Conservation (phyloP, 1,140 invertebrate genomes). For the Antheraea pernyi region DNA sequence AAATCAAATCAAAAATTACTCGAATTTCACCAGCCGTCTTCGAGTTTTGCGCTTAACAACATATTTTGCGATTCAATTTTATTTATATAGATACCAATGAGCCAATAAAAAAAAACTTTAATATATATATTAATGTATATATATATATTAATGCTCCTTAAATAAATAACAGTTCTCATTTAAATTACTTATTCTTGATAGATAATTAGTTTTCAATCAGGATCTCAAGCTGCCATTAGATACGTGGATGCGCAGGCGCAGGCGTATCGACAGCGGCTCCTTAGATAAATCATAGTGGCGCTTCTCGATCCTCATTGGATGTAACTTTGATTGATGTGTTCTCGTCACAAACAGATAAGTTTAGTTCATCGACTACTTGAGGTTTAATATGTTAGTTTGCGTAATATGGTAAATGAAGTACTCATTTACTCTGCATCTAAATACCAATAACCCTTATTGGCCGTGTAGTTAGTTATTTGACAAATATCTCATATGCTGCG, state of each 20-base stretch:
- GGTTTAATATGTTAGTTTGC: slow-evolving; percentile 16
- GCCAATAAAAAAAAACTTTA: no score
- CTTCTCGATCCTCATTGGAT: slow-evolving; percentile 62
- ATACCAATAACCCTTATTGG: no score
- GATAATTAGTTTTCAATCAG: slow-evolving; percentile 24
- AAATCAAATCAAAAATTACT: no score
- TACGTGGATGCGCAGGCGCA: slow-evolving; percentile 30
- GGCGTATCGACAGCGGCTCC: slow-evolving; percentile 17
- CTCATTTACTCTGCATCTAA: neutral
- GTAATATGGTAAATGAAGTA: slow-evolving; percentile 34
- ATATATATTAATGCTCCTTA: no score
- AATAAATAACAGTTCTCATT: slow-evolving; percentile 13
- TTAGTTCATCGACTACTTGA: slow-evolving; percentile 34
- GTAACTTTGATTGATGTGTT: slow-evolving; percentile 56
- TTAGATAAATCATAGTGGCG: slow-evolving; percentile 67
- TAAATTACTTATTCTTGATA: slow-evolving; percentile 18
- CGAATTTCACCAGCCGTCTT: no score
- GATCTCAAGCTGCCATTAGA: slow-evolving; percentile 33
- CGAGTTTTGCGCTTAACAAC: no score
- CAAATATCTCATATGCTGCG: no score
- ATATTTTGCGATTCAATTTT: no score
- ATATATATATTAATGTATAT: no score
- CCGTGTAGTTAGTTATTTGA: no score
- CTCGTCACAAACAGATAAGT: slow-evolving; percentile 26
- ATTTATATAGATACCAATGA: no score